Base-by-base conservation (phyloP, 2,797 vertebrate species). In the Onychomys torridus region DNA sequence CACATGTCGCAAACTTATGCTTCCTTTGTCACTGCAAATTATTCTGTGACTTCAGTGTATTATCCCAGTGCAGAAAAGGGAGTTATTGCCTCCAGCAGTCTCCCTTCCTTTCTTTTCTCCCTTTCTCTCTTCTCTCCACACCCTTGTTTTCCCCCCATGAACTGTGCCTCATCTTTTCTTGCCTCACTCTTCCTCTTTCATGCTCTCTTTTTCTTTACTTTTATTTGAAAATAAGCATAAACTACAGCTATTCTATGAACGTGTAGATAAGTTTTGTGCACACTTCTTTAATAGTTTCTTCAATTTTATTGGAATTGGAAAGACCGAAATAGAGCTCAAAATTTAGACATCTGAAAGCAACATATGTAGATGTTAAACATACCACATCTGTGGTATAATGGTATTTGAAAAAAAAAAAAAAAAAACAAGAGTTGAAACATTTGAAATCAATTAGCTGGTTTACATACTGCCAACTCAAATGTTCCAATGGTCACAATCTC, bases 391-490 rank as follows among this genome's bases (percentile, higher is more conserved):
- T 46, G 57, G 6, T 6, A 87, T 29, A 55, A 79, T 91, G 4
- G 34, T 69, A 79, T 65, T 89, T 77, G 63, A 84, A 69, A 63
- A 14, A 57, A 49, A 37, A 65, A 91, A 89, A n/a, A 67, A 84
- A 69, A 63, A 14, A 57, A 49, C 43, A 65, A 91, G 91, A n/a
- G 25, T 34, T n/a, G 43, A 93, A 43, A 43, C 37, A 52, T 55
- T 94, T 63, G 34, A 94, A 78, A 57, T 83, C 61, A 76, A 49
- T 40, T 90, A 89, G 25, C 63, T 86, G 11, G 40, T 61, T 94
- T 95, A 32, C 49, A 46, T 96, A 43, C 61, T 95, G 67, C 89
- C 79, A 96, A 78, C 55, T 90, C 77, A 81, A 77, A 93, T 29
- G 82, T 97, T 76, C 84, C 73, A 81, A 52, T 23, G 57, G 23